A percentile compares a stretch with the other conserved stretches of the same genome.
Evolutionary conservation across 2,888 invertebrate genomes (phyloP).

Genomic region (Euzophera pinguis): DNA sequence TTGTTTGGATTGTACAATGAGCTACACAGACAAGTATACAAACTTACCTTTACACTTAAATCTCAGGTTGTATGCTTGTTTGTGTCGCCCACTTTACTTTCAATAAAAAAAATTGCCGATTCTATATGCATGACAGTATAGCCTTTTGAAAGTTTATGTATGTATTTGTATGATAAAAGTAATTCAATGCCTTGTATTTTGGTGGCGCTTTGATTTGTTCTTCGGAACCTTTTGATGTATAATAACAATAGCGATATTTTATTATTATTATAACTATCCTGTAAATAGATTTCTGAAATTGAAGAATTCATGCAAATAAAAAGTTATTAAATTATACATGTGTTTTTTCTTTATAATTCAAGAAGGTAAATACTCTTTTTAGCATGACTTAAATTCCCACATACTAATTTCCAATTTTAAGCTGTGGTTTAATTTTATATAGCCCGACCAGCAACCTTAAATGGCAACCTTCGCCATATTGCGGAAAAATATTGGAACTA

Average conservation of each 20-base stretch:
- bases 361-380: too few relatives aligned
- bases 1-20: too few relatives aligned
- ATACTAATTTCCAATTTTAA: too few relatives aligned
- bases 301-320: constrained; percentile 45
- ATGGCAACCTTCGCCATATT: too few relatives aligned
- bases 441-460: too few relatives aligned
- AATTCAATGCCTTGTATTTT: constrained; percentile 1
- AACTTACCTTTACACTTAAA: too few relatives aligned
- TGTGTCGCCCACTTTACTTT: too few relatives aligned
- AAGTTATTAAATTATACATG: constrained; percentile 30
- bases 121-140: neutral
- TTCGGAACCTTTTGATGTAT: constrained; percentile 30
- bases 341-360: constrained; percentile 4
- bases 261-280: constrained; percentile 36
- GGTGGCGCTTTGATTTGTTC: constrained; percentile 2
- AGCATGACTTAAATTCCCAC: too few relatives aligned
- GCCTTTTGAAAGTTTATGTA: neutral
- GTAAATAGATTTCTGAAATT: constrained; percentile 50
- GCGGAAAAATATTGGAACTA: too few relatives aligned
- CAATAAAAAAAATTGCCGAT: neutral
- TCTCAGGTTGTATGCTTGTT: too few relatives aligned
- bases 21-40: too few relatives aligned
- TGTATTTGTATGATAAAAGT: neutral
- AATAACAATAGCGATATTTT: constrained; percentile 35
- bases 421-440: too few relatives aligned